These are phyloP conservation scores for Pogoniulus pusillus DNA, from an alignment of 2,797 vertebrate genomes.

Conservation along the genomic window DNA sequence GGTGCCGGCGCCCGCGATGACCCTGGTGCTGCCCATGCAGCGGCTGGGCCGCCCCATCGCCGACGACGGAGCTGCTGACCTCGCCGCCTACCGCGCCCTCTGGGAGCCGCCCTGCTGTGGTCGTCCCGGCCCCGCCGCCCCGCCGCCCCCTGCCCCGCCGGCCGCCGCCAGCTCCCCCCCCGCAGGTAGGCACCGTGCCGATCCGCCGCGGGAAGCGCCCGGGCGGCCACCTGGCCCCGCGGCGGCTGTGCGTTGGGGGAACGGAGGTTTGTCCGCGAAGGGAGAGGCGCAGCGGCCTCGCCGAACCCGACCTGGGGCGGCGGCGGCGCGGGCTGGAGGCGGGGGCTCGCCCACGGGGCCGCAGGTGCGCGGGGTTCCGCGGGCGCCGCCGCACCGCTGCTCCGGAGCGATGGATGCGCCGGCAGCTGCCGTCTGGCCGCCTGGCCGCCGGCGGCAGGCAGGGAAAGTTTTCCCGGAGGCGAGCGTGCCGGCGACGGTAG, in stretches of 20 bases:
- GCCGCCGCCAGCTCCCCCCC: neutral
- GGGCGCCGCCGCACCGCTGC: neutral
- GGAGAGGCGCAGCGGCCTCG: neutral
- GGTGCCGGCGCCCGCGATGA: slow-evolving; percentile 79
- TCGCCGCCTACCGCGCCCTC: slow-evolving; percentile 82
- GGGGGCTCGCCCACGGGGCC: neutral
- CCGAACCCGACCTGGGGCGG: neutral
- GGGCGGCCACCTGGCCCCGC: neutral
- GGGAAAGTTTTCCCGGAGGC: neutral
- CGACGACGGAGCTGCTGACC: slow-evolving; percentile 84
- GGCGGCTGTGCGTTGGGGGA: neutral
- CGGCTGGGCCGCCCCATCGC: slow-evolving; percentile 88
- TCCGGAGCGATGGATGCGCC: neutral
- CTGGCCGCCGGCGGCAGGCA: neutral
- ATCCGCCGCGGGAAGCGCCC: neutral
- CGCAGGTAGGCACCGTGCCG: neutral
- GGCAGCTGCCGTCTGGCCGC: neutral
- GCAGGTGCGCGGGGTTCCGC: neutral
- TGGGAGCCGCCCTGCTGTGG: slow-evolving; percentile 87
- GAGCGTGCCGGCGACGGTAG: neutral
- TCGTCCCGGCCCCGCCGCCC: slow-evolving; percentile 63
- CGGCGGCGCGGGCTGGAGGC: neutral
- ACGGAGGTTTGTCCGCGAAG: neutral
- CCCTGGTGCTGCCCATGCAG: slow-evolving; percentile 95
- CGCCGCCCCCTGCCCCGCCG: neutral